These are phyloP conservation scores for Sminthopsis crassicaudata DNA, from an alignment of 2,113 vertebrate species.

Conservation along the genomic window DNA sequence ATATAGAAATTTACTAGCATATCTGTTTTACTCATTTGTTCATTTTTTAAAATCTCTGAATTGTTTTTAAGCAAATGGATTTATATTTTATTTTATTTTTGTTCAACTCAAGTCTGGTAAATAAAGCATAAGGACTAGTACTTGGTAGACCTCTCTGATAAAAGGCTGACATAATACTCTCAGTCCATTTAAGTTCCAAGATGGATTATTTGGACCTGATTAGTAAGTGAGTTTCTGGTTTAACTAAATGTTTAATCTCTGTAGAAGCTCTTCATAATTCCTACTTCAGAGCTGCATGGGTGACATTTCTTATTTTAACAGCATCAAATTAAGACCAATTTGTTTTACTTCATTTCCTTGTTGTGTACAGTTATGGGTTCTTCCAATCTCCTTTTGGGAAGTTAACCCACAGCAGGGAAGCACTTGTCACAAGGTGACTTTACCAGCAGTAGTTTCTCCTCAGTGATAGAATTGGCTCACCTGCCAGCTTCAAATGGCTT, in stretches of 20 bases:
- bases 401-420: slow-evolving; percentile 85
- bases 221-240: slow-evolving; percentile 75
- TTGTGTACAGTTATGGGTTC: slow-evolving; percentile 74
- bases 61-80: neutral
- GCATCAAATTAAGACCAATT: slow-evolving; percentile 83
- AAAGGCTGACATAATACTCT: slow-evolving; percentile 71
- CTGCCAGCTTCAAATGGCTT: slow-evolving; percentile 82
- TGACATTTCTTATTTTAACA: slow-evolving; percentile 80
- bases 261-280: slow-evolving; percentile 78
- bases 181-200: slow-evolving; percentile 64
- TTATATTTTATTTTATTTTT: neutral
- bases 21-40: neutral
- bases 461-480: slow-evolving; percentile 83
- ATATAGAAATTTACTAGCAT: slow-evolving; percentile 31
- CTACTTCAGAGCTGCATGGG: slow-evolving; percentile 64
- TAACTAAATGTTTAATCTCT: slow-evolving; percentile 81
- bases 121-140: slow-evolving; percentile 48
- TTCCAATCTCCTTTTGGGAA: slow-evolving; percentile 76
- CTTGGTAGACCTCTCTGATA: slow-evolving; percentile 63
- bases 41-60: slow-evolving; percentile 29
- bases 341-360: slow-evolving; percentile 84
- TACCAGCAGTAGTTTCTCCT: slow-evolving; percentile 83
- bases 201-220: slow-evolving; percentile 76
- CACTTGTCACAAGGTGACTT: slow-evolving; percentile 85
- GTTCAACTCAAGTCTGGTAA: neutral